Base-by-base conservation (phyloP, 2,888 invertebrate genomes). In the Criorhina ranunculi region DNA sequence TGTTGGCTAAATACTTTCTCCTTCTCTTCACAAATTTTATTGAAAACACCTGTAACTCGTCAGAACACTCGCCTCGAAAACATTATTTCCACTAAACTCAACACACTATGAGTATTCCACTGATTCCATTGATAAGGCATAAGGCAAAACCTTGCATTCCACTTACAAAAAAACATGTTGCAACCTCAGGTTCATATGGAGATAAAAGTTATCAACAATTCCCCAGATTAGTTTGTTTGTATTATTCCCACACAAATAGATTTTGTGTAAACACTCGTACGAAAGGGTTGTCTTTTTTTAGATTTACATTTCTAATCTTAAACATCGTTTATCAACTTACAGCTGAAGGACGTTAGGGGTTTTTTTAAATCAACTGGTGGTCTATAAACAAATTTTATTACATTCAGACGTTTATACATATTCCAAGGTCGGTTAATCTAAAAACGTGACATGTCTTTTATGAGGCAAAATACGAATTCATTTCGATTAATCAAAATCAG, bases 401-500 rank as follows among this genome's bases (percentile, higher is more conserved):
- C 0, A 3, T 19, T 2, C 1, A 5, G 5, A 11, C 7, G n/a
- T 15, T 33, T 3, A 9, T n/a, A n/a, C n/a, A 4, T 33, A 15
- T 24, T 24, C 7, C 12, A 8, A 15, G 15, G 8, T 24, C 24
- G 5, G 5, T 49, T 49, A 49, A 24, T 6, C 9, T 11, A 11
- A 5, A 53, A 29, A 51, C 51, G 51, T 29, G 24, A 24, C 24
- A 24, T 4, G 24, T 24, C 24, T 24, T 24, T 24, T 6, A 29
- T 12, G 31, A 15, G 7, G 8, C n/a, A 11, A 11, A 11, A 12
- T 17, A 0, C 24, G 24, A 24, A 4, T 24, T 8, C 17, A 11
- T 19, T 17, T 12, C 51, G 11, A 51, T 24, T n/a, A 51, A 31
- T 51, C 51, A 51, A 9, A 51, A 31, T 49, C n/a, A 49, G 11